A percentile compares a stretch with the other conserved stretches of the same genome.
phyloP scores from a whole-genome alignment of 2,113 vertebrate species.

The Oreotragus oreotragus region DNA sequence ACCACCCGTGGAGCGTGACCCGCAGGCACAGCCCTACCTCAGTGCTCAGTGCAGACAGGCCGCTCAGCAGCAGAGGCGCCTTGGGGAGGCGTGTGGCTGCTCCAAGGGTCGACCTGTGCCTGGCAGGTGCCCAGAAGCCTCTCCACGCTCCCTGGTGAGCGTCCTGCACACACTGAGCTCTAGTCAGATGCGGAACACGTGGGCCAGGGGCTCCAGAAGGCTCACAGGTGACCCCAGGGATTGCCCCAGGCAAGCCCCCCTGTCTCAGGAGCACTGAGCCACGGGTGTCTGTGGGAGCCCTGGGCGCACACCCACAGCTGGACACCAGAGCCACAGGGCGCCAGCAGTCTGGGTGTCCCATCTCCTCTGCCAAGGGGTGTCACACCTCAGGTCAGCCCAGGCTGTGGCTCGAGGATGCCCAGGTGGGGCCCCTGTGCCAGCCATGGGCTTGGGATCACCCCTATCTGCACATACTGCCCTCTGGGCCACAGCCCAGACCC shows the following conservation, averaged over 20 bases:
- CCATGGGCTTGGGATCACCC: too few species aligned
- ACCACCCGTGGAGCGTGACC: neutral
- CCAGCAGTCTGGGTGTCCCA: rapidly evolving
- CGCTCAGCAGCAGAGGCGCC: rapidly evolving
- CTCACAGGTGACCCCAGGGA: rapidly evolving
- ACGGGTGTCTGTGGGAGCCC: rapidly evolving
- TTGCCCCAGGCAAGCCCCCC: rapidly evolving
- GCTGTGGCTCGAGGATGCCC: neutral
- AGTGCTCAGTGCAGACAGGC: neutral
- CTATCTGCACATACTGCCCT: neutral
- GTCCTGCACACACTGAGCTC: neutral
- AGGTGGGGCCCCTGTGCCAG: neutral
- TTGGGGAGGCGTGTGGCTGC: rapidly evolving
- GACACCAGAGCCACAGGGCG: rapidly evolving
- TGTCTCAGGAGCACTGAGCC: rapidly evolving
- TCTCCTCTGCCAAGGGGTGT: too few species aligned
- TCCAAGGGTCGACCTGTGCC: neutral
- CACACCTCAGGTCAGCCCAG: neutral
- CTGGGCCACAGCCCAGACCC: neutral
- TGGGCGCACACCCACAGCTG: rapidly evolving
- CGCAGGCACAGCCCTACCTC: rapidly evolving
- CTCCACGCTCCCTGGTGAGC: neutral
- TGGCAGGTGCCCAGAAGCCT: rapidly evolving
- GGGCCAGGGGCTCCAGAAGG: neutral
- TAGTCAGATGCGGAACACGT: rapidly evolving